Evolutionary conservation across 2,797 vertebrate species (phyloP).

Genomic region (Schizopygopsis pylzovi): DNA sequence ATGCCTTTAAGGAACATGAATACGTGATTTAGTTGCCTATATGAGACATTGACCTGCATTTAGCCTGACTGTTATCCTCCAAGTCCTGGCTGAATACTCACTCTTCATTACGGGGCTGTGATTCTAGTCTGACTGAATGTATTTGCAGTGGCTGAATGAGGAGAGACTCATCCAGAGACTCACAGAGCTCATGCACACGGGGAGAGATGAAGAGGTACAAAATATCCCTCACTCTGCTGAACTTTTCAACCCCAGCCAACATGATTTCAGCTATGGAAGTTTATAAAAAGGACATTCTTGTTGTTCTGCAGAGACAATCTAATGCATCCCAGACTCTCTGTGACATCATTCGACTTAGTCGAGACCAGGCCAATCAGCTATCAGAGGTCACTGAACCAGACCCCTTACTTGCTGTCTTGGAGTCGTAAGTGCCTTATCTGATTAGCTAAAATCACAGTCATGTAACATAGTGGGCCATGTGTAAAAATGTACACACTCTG

Average conservation of each 20-base stretch:
- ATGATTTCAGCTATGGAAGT: constrained; percentile 3
- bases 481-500: not conserved
- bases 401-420: constrained; percentile 88
- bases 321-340: constrained; percentile 97
- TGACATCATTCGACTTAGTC: constrained; percentile 93
- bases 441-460: not conserved
- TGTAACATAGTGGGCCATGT: not conserved
- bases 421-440: constrained; percentile 86
- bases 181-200: constrained; percentile 89
- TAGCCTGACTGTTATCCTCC: not conserved
- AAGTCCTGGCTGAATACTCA: constrained; percentile 2
- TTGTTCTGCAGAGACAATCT: constrained; percentile 84
- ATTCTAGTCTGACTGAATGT: constrained; percentile 7
- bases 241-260: not conserved
- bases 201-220: constrained; percentile 93
- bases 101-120: not conserved
- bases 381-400: constrained; percentile 88
- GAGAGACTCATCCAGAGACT: constrained; percentile 92
- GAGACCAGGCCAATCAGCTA: constrained; percentile 94
- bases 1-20: not conserved
- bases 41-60: not conserved
- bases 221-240: constrained; percentile 22
- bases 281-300: constrained; percentile 13
- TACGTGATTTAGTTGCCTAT: constrained; percentile 6
- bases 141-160: constrained; percentile 91